A percentile compares a stretch with the other conserved stretches of the same genome.
These are phyloP conservation scores for Coelopa frigida DNA, from an alignment of 1,140 invertebrate species.

Conservation along the genomic window DNA sequence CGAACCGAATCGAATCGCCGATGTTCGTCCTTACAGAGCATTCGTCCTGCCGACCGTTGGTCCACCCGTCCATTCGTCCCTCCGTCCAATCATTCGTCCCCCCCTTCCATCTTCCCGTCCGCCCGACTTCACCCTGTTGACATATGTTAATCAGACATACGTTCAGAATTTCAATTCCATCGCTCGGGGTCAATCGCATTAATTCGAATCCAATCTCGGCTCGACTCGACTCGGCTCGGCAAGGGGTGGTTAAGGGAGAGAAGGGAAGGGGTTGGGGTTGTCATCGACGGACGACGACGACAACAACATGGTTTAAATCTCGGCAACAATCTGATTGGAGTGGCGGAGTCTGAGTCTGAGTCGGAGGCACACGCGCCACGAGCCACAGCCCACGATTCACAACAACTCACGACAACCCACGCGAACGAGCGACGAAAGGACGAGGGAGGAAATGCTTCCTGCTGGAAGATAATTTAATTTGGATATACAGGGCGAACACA, in stretches of 20 bases:
- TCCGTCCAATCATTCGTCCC: too few species aligned
- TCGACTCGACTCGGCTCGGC: too few species aligned
- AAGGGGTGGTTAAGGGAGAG: too few species aligned
- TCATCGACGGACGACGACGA: too few species aligned
- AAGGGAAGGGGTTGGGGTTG: too few species aligned
- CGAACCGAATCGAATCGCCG: too few species aligned
- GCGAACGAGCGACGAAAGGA: conserved; percentile 28
- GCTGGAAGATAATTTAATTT: conserved; percentile 44
- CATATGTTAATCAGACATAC: conserved; percentile 45
- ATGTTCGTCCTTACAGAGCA: too few species aligned
- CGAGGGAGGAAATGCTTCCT: conserved; percentile 28
- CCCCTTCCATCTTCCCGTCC: too few species aligned
- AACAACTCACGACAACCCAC: background rate
- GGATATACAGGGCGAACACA: conserved; percentile 29
- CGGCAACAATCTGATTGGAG: conserved; percentile 45
- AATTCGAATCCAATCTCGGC: conserved; percentile 43
- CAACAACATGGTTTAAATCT: conserved; percentile 5
- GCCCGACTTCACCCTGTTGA: conserved; percentile 43
- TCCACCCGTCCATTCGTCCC: too few species aligned
- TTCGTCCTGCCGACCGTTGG: too few species aligned
- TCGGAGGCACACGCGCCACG: conserved; percentile 11
- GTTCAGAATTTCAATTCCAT: conserved; percentile 15
- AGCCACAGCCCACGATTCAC: too few species aligned
- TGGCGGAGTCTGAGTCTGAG: too few species aligned
- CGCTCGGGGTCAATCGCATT: conserved; percentile 39